Conservation (phyloP, 2,113 vertebrate genomes). For the Syngnathoides biaculeatus region DNA sequence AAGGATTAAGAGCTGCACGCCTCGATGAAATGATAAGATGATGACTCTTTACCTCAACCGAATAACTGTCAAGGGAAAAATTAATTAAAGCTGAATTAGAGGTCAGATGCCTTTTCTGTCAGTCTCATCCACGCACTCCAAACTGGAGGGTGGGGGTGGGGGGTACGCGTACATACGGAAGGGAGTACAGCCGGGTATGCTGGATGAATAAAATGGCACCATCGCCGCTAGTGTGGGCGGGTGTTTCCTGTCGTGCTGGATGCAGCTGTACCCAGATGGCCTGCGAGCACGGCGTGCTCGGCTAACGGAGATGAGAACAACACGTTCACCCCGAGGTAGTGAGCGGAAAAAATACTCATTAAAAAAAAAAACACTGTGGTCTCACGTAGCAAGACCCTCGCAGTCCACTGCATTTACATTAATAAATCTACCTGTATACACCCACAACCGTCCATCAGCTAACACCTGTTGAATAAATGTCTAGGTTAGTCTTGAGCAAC, state of each 20-base stretch:
- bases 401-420: not conserved
- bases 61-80: not conserved
- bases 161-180: slow-evolving; percentile 1
- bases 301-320: slow-evolving; percentile 54
- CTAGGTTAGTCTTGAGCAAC: not conserved
- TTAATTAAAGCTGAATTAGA: not conserved
- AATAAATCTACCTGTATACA: slow-evolving; percentile 4
- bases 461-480: not conserved
- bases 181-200: slow-evolving; percentile 17
- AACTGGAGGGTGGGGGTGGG: too few species aligned
- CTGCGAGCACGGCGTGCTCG: slow-evolving; percentile 51
- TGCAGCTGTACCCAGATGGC: slow-evolving; percentile 63
- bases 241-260: slow-evolving; percentile 50
- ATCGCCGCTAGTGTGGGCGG: slow-evolving; percentile 30
- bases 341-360: slow-evolving; percentile 36
- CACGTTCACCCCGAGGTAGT: slow-evolving; percentile 43
- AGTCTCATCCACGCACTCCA: slow-evolving; percentile 11
- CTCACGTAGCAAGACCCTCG: slow-evolving; percentile 14
- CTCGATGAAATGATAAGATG: slow-evolving; percentile 21
- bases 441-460: not conserved
- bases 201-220: slow-evolving; percentile 4
- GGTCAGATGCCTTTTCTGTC: slow-evolving; percentile 15
- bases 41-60: slow-evolving; percentile 12
- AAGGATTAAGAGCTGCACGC: slow-evolving; percentile 5
- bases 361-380: slow-evolving; percentile 20